Conservation (phyloP, 2,888 invertebrate genomes). For the Himalopsyche kuldschensis region DNA sequence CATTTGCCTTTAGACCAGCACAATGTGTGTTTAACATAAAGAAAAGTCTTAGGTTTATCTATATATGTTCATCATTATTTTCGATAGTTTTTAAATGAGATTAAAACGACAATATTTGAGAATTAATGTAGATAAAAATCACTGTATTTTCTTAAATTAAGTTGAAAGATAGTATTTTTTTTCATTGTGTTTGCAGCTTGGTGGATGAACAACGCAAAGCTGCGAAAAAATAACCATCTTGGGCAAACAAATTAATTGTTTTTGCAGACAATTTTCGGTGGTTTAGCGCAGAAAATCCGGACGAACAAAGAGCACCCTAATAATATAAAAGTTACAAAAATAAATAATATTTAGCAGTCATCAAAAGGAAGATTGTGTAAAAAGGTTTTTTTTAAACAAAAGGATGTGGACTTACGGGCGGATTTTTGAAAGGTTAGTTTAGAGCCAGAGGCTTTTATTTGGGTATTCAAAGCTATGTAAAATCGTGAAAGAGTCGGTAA, state of each 20-base stretch:
- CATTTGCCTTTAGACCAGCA: no score
- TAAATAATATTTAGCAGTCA: constrained; percentile 28
- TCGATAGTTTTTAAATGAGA: no score
- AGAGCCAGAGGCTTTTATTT: not conserved
- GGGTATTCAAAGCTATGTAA: not conserved
- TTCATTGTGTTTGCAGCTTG: not conserved
- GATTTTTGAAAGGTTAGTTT: not conserved
- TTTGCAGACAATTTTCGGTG: not conserved
- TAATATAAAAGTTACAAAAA: constrained; percentile 9
- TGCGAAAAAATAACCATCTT: not conserved
- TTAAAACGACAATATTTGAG: no score
- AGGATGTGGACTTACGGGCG: not conserved
- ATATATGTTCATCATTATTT: no score
- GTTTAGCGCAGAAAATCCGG: not conserved
- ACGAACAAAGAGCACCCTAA: not conserved
- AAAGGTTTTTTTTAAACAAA: not conserved
- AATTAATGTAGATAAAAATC: not conserved
- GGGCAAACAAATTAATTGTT: not conserved
- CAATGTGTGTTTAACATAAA: no score
- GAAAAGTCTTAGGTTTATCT: no score
- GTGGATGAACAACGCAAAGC: not conserved
- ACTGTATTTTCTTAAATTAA: not conserved
- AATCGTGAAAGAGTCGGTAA: not conserved
- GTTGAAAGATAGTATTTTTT: not conserved
- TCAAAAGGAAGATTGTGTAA: constrained; percentile 19